Conservation (phyloP, 2,888 invertebrate genomes). For the Ceriagrion tenellum region DNA sequence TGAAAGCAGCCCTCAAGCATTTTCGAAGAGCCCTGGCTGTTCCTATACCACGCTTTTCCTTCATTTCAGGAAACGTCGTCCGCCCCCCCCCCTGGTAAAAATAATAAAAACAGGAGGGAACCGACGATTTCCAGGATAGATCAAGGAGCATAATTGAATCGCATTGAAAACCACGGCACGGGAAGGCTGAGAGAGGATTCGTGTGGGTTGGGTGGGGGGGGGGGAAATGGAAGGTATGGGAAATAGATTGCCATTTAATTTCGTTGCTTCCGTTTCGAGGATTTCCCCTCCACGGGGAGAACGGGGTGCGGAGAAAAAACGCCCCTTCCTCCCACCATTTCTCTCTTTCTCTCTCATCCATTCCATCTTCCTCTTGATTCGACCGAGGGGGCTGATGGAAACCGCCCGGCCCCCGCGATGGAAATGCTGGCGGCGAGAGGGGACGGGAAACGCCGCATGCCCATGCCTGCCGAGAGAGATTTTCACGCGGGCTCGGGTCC, state of each 20-base stretch:
- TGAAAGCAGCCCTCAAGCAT: background rate
- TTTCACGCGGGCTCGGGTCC: background rate
- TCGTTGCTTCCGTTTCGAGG: background rate
- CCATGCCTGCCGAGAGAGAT: background rate
- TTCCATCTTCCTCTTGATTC: background rate
- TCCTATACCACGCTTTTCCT: background rate
- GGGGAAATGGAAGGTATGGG: background rate
- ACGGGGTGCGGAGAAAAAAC: too few species aligned
- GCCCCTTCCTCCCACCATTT: background rate
- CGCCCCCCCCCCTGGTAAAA: background rate
- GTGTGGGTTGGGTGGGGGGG: too few species aligned
- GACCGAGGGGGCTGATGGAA: too few species aligned
- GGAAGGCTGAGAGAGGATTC: background rate
- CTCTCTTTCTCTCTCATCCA: background rate
- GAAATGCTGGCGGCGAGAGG: background rate
- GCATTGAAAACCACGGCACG: background rate
- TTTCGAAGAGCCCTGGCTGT: background rate
- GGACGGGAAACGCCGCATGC: background rate
- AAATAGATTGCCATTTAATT: conserved; percentile 16
- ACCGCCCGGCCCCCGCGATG: background rate
- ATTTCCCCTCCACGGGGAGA: background rate
- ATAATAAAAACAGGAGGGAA: background rate
- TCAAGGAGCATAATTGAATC: conserved; percentile 6
- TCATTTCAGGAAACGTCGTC: background rate
- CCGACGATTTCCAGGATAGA: background rate